phyloP scores from a whole-genome alignment of 2,113 vertebrate genomes.

The Mohoua ochrocephala region DNA sequence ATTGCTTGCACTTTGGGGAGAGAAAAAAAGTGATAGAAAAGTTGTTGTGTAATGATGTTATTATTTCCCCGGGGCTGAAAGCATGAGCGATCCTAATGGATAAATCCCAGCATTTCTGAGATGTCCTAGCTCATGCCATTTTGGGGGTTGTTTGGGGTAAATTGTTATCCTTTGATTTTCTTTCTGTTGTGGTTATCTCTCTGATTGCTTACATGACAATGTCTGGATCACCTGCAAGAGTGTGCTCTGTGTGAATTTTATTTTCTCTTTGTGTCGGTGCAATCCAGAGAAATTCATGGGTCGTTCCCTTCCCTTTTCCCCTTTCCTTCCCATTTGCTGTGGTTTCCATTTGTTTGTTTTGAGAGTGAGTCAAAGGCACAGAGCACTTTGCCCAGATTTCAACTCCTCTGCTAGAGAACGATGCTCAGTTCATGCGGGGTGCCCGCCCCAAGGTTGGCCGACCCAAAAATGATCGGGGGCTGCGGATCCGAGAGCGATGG shows the following conservation, averaged over 20 bases:
- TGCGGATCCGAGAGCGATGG: accelerated
- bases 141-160: neutral
- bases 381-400: neutral
- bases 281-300: neutral
- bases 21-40: neutral
- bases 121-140: neutral
- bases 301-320: neutral
- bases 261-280: neutral
- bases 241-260: neutral
- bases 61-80: neutral
- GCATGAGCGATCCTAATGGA: neutral
- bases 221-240: neutral
- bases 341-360: constrained; percentile 10
- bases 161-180: neutral
- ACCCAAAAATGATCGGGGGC: neutral
- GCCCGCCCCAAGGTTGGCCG: neutral
- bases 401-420: neutral
- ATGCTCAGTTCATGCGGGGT: neutral
- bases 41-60: neutral
- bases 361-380: constrained; percentile 39
- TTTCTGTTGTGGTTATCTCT: constrained; percentile 14
- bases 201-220: neutral
- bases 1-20: neutral
- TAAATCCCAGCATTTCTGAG: neutral
- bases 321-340: neutral